phyloP scores from a whole-genome alignment of 2,888 invertebrate genomes.

The Antitype chi region DNA sequence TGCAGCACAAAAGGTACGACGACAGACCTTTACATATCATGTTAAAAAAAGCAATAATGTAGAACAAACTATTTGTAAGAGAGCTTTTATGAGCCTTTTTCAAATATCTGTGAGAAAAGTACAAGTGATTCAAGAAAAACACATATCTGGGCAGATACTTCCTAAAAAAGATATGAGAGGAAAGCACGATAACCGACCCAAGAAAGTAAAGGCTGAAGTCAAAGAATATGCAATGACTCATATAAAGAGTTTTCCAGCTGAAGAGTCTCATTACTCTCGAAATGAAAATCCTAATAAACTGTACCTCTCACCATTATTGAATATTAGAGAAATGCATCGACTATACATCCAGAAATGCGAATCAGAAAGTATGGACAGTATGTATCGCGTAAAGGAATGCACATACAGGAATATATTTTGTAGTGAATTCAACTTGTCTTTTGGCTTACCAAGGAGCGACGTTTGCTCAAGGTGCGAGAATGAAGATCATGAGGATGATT shows the following conservation, averaged over 20 bases:
- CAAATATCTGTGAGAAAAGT: neutral
- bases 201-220: neutral
- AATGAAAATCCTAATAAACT: slow-evolving; percentile 1
- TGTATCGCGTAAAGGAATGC: slow-evolving; percentile 12
- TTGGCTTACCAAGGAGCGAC: slow-evolving; percentile 9
- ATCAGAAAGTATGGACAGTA: slow-evolving; percentile 12
- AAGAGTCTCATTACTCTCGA: neutral
- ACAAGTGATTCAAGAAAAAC: neutral
- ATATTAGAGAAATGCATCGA: slow-evolving; percentile 11
- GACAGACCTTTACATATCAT: slow-evolving; percentile 1
- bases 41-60: neutral
- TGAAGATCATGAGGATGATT: slow-evolving; percentile 7
- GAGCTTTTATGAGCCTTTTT: neutral
- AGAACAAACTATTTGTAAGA: neutral
- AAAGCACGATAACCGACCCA: neutral
- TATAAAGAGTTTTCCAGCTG: neutral
- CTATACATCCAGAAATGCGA: slow-evolving; percentile 11
- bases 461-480: slow-evolving; percentile 6
- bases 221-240: slow-evolving; percentile 1
- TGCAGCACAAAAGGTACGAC: neutral
- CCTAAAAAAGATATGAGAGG: neutral
- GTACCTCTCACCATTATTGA: slow-evolving; percentile 5
- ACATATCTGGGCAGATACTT: slow-evolving; percentile 1
- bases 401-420: slow-evolving; percentile 12
- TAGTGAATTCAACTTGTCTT: slow-evolving; percentile 8